A percentile compares a stretch with the other conserved stretches of the same genome.
Conservation (phyloP, 1,140 invertebrate species). For the Drosophila sulfurigaster region DNA sequence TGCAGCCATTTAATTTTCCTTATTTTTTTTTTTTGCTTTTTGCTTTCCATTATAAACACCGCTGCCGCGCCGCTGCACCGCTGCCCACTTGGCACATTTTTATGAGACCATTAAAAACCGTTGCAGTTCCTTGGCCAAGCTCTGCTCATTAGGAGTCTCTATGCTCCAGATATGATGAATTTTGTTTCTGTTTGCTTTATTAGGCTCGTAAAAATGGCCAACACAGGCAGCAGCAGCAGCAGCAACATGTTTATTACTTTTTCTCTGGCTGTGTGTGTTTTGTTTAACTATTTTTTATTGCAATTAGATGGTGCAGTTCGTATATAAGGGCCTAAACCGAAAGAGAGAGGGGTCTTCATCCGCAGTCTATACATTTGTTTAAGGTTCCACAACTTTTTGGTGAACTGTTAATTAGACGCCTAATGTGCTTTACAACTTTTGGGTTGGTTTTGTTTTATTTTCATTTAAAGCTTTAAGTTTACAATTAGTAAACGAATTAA, state of each 20-base stretch:
- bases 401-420: slow-evolving; percentile 44
- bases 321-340: slow-evolving; percentile 9
- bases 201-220: slow-evolving; percentile 70
- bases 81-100: slow-evolving; percentile 75
- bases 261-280: slow-evolving; percentile 46
- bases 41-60: slow-evolving; percentile 53
- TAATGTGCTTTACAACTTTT: slow-evolving; percentile 52
- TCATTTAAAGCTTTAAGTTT: slow-evolving; percentile 15
- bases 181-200: slow-evolving; percentile 68
- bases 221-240: slow-evolving; percentile 5
- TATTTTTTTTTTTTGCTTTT: slow-evolving; percentile 16
- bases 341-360: not conserved
- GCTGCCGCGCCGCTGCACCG: slow-evolving; percentile 16
- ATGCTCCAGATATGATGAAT: slow-evolving; percentile 80
- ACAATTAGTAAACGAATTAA: slow-evolving; percentile 25
- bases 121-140: slow-evolving; percentile 65
- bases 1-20: slow-evolving; percentile 75
- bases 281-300: slow-evolving; percentile 71
- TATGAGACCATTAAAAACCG: slow-evolving; percentile 76
- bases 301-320: slow-evolving; percentile 52
- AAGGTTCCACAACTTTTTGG: slow-evolving; percentile 35
- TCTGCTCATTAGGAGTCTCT: slow-evolving; percentile 67
- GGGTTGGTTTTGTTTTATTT: slow-evolving; percentile 6
- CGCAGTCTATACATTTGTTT: slow-evolving; percentile 1
- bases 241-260: slow-evolving; percentile 37